Base-by-base conservation (phyloP, 2,797 vertebrate species). In the Schizopygopsis malacanthus region DNA sequence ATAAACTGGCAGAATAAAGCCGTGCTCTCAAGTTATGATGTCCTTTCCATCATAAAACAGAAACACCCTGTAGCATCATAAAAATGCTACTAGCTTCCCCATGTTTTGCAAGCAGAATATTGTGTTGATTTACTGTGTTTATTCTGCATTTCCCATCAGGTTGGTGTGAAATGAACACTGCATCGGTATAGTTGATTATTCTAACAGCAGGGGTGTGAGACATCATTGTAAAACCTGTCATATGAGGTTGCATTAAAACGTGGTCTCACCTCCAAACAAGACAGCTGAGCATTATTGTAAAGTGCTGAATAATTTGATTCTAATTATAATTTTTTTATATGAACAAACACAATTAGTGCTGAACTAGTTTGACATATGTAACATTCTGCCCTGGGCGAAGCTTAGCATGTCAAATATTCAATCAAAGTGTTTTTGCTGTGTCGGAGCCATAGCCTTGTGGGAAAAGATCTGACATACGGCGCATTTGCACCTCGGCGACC, bases 291-390 rank as follows among this genome's bases (percentile, higher is more conserved):
- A 59, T 37, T 50, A 80, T 69, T 67, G 13, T 61, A 61, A 83
- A 83, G 63, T 85, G 83, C 70, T 70, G 82, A 84, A 82, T 87
- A 89, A 88, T 86, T 88, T 80, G 56, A 87, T 87, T 83, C 61
- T 84, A 79, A 88, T 89, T 79, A 84, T 61, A 82, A 85, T 83
- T 87, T 43, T 56, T 39, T 39, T 84, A 85, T 83, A 85, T 76
- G 76, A 83, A 89, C 85, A 87, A 81, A 87, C 78, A 89, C 76
- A 89, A 87, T 87, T 86, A 89, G n/a, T 87, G 86, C 85, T 89
- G 87, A 91, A 85, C 85, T 84, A 88, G 87, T 90, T 79, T 79
- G 56, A 88, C 84, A 89, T 73, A 69, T 59, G 56, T 61, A 87
- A 77, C 70, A 69, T 85, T 85, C 83, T 33, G 70, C 89, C 85